Evolutionary conservation across 2,797 vertebrate species (phyloP).

Genomic region (Sciaenops ocellatus): DNA sequence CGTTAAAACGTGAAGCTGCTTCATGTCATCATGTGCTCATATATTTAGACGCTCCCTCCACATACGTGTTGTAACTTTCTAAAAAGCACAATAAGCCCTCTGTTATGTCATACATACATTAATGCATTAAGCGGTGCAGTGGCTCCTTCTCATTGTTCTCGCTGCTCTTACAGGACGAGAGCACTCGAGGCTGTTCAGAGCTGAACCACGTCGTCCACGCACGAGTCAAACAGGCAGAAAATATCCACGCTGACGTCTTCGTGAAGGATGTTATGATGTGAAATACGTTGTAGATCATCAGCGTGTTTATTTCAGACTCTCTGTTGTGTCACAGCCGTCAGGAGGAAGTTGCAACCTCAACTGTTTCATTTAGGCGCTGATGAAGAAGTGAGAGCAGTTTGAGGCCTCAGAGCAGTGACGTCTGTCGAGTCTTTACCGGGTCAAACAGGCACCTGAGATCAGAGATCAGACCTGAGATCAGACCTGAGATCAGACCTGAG

Average conservation of each 20-base stretch:
- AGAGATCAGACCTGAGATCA: conserved; percentile 23
- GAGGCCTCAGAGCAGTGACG: conserved; percentile 4
- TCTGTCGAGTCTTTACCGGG: conserved; percentile 6
- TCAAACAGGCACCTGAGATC: conserved; percentile 40
- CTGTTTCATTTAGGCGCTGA: conserved; percentile 38
- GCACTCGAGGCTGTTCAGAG: conserved; percentile 74
- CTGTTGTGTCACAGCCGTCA: conserved; percentile 30
- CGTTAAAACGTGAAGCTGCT: conserved; percentile 35
- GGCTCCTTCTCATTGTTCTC: conserved; percentile 70
- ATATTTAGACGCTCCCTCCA: conserved; percentile 12
- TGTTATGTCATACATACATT: conserved; percentile 68
- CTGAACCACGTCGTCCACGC: conserved; percentile 40
- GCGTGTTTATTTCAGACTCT: conserved; percentile 16
- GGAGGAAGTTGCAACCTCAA: conserved; percentile 57
- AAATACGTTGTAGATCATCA: neutral
- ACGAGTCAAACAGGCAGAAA: conserved; percentile 51
- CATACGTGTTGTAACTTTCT: neutral
- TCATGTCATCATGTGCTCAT: conserved; percentile 47
- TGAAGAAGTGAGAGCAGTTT: conserved; percentile 54
- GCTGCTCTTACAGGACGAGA: conserved; percentile 71
- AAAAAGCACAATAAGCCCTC: conserved; percentile 27
- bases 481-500: too few relatives aligned
- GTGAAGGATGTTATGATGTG: too few relatives aligned
- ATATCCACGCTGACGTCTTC: conserved; percentile 24
- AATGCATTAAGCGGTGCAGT: conserved; percentile 63